These are phyloP conservation scores for Trachurus trachurus DNA, from an alignment of 2,797 vertebrate genomes.

Conservation along the genomic window DNA sequence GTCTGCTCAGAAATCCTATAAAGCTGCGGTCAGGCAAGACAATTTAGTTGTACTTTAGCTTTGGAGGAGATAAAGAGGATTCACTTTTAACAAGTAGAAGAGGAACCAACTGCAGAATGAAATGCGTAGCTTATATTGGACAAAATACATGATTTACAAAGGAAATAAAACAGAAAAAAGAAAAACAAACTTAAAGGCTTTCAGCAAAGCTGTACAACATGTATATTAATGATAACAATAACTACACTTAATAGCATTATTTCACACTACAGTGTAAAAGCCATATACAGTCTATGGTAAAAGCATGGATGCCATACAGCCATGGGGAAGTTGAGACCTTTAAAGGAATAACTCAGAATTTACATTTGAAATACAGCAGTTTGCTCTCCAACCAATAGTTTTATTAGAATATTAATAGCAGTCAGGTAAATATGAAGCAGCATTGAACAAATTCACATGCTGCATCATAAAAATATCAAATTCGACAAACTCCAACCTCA, in stretches of 20 bases:
- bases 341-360: too few species aligned
- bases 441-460: too few species aligned
- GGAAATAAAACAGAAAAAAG: neutral
- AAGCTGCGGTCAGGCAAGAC: conserved; percentile 40
- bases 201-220: neutral
- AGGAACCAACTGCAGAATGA: neutral
- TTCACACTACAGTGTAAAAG: neutral
- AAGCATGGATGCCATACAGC: too few species aligned
- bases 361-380: too few species aligned
- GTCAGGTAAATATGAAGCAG: too few species aligned
- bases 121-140: neutral
- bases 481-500: too few species aligned
- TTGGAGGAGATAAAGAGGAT: conserved; percentile 34
- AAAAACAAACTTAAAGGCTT: neutral
- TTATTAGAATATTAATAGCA: too few species aligned
- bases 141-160: neutral
- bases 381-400: too few species aligned
- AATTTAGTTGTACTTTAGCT: conserved; percentile 49
- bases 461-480: too few species aligned
- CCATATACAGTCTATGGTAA: neutral
- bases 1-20: conserved; percentile 34
- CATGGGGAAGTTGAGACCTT: neutral
- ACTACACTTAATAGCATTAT: neutral
- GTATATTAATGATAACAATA: neutral
- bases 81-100: conserved; percentile 29